Percentiles rank a stretch among this genome's conserved stretches.
phyloP scores from a whole-genome alignment of 2,797 vertebrate genomes.

The Botia kubotai region DNA sequence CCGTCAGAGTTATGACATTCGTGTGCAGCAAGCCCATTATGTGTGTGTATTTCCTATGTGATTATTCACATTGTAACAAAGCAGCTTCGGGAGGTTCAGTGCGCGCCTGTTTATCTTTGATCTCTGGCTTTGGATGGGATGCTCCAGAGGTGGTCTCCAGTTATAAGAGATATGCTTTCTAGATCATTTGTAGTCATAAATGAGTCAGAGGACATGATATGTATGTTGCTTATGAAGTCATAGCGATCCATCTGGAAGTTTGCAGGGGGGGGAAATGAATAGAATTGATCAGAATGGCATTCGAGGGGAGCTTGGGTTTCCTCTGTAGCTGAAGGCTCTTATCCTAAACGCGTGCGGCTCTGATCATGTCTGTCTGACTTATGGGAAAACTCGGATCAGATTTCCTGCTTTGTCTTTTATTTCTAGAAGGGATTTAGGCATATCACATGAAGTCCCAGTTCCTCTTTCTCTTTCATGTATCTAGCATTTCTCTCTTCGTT shows the following conservation, averaged over 20 bases:
- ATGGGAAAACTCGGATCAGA: slow-evolving; percentile 69
- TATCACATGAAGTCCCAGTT: slow-evolving; percentile 69
- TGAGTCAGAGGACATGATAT: slow-evolving; percentile 61
- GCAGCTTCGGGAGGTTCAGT: slow-evolving; percentile 16
- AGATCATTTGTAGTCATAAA: slow-evolving; percentile 71
- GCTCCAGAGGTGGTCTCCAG: slow-evolving; percentile 44
- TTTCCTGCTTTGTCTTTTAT: slow-evolving; percentile 65
- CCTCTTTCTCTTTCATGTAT: slow-evolving; percentile 62
- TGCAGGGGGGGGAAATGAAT: slow-evolving; percentile 47
- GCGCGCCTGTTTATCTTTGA: slow-evolving; percentile 44
- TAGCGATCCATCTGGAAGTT: slow-evolving; percentile 45
- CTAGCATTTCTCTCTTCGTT: slow-evolving; percentile 51
- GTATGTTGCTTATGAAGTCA: slow-evolving; percentile 66
- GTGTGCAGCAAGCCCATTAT: slow-evolving; percentile 9
- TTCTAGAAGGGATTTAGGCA: slow-evolving; percentile 64
- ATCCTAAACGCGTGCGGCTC: slow-evolving; percentile 67
- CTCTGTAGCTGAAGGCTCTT: slow-evolving; percentile 65
- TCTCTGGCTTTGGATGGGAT: slow-evolving; percentile 43
- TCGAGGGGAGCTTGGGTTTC: slow-evolving; percentile 71
- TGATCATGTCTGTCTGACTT: slow-evolving; percentile 64
- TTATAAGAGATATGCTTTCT: slow-evolving; percentile 60
- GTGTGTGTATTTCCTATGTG: slow-evolving; percentile 12
- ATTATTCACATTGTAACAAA: slow-evolving; percentile 49
- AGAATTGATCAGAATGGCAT: slow-evolving; percentile 73
- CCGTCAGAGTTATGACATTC: slow-evolving; percentile 16